Percentiles rank a stretch among this genome's conserved stretches.
Evolutionary conservation across 2,113 vertebrate species (phyloP).

Genomic region (Motacilla tschutschensis): DNA sequence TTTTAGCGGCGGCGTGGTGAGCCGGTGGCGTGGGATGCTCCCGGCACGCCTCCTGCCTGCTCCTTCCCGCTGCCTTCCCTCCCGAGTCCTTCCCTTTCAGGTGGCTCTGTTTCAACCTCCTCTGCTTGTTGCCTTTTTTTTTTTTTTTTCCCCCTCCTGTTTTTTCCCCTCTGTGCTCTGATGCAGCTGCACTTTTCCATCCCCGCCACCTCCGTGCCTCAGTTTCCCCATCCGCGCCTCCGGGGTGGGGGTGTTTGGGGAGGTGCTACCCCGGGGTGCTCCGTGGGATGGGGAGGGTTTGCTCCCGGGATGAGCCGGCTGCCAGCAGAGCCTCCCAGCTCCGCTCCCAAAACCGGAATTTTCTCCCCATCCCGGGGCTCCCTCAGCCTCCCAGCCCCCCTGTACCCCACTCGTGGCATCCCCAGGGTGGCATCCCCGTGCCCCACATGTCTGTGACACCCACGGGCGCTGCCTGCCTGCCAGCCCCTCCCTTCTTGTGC

Average conservation of each 20-base stretch:
- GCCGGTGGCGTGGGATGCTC: slow-evolving; percentile 27
- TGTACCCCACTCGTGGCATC: not conserved
- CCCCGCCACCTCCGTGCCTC: not conserved
- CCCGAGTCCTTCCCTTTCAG: not conserved
- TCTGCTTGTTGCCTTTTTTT: rapidly evolving
- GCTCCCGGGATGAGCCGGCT: not conserved
- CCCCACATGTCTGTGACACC: not conserved
- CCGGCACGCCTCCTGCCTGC: slow-evolving; percentile 17
- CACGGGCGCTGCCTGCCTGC: slow-evolving; percentile 6
- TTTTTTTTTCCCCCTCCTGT: too few species aligned
- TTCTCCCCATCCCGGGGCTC: not conserved
- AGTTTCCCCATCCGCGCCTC: not conserved
- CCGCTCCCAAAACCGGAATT: not conserved
- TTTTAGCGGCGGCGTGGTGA: slow-evolving; percentile 33
- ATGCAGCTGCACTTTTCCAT: not conserved
- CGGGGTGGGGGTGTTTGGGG: not conserved
- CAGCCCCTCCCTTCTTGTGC: slow-evolving; percentile 48
- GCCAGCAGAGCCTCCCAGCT: not conserved
- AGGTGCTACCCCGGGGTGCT: not conserved
- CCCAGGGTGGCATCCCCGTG: not conserved
- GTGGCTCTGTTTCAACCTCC: not conserved
- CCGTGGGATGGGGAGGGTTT: not conserved
- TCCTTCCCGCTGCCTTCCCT: not conserved
- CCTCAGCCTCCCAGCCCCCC: rapidly evolving
- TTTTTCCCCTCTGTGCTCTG: not conserved